Evolutionary conservation across 1,140 invertebrate genomes (phyloP), one percentile per base, ranked within the genome.

Genomic region (Zaprionus inermis): DNA sequence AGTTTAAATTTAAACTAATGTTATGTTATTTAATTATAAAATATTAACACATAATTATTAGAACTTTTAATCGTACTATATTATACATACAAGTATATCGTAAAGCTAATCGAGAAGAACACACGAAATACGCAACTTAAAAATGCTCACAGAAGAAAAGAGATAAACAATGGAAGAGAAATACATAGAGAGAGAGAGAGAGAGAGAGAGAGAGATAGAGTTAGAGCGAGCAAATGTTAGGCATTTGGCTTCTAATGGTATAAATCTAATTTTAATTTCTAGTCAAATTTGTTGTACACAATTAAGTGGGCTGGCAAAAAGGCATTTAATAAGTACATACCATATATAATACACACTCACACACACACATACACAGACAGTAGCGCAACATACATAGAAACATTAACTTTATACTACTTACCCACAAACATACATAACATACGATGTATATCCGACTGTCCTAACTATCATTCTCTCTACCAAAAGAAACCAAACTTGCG

Each of bases 11-110:
- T 28, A 28, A 67, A 79, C 56, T 86, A 88, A 88, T 79, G 64
- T 83, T 86, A 83, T 83, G 83, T 86, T 88, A 86, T 86, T 86
- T 88, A 88, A 86, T 88, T 82, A 85, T 86, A 79, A 81, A 74
- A 73, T 32, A 34, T 28, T 71, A 79, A 63, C 51, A 60, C 63
- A 79, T 75, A 49, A 83, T 73, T 69, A 67, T 76, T 83, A 83
- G 63, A 58, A 64, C 30, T 61, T 61, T 68, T 73, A 69, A 73
- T 49, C 71, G 60, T 56, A 68, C 22, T 55, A 65, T 65, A 72
- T 80, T 18, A 61, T 60, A 60, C 46, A 41, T 58, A n/a, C n/a
- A n/a, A n/a, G n/a, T n/a, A 58, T 58, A 61, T 61, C 51, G 24
- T 54, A 54, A 54, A 54, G 14, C 14, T 28, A 28, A 54, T 54